These are phyloP conservation scores for Helleia helle DNA, from an alignment of 2,888 invertebrate genomes.

Conservation along the genomic window DNA sequence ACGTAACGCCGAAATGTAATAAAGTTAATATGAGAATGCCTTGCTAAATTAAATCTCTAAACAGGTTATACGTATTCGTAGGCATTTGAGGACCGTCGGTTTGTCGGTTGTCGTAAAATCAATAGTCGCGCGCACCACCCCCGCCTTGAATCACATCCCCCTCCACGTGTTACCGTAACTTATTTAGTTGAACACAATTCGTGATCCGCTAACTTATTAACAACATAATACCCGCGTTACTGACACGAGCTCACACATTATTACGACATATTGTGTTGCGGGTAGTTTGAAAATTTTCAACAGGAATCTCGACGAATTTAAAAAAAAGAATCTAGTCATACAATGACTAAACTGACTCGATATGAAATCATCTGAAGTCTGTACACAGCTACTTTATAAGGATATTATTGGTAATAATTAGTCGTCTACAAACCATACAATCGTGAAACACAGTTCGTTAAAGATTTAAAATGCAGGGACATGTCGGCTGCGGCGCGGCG, in stretches of 20 bases:
- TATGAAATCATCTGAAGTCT: too few relatives aligned
- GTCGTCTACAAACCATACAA: too few relatives aligned
- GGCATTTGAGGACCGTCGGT: conserved; percentile 36
- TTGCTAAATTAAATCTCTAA: not conserved
- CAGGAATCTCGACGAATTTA: not conserved
- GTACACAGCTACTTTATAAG: too few relatives aligned
- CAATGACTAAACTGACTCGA: too few relatives aligned
- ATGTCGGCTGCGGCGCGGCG: too few relatives aligned
- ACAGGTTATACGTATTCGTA: conserved; percentile 28
- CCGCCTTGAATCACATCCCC: conserved; percentile 20
- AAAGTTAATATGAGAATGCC: too few relatives aligned
- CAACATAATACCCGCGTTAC: conserved; percentile 1
- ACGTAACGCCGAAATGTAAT: too few relatives aligned
- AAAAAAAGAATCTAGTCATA: too few relatives aligned
- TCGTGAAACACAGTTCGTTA: too few relatives aligned
- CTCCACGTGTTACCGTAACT: conserved; percentile 35
- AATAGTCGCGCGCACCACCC: conserved; percentile 61
- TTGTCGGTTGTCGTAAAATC: conserved; percentile 39
- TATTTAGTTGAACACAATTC: conserved; percentile 27
- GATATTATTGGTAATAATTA: too few relatives aligned
- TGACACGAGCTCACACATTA: conserved; percentile 11
- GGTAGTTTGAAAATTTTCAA: not conserved
- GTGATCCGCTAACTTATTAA: conserved; percentile 26
- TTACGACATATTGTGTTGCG: conserved; percentile 6
- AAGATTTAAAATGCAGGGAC: too few relatives aligned